Conservation (phyloP, 2,797 vertebrate species). For the Rhinogobio ventralis region DNA sequence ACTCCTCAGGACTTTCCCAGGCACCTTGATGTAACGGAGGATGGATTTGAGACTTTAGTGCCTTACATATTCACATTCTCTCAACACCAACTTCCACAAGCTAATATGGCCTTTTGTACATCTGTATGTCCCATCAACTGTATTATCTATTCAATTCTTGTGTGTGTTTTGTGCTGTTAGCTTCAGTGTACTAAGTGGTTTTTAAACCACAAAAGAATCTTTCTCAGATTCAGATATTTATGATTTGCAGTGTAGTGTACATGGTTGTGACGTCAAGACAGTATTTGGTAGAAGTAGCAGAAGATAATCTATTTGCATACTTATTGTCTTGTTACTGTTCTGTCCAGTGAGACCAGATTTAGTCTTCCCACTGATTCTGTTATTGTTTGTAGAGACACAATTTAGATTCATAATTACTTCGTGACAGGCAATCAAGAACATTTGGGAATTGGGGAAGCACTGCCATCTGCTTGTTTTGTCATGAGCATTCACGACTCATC, state of each 20-base stretch:
- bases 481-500: constrained; percentile 9
- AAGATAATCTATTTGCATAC: constrained; percentile 12
- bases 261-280: constrained; percentile 6
- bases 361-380: constrained; percentile 2
- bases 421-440: constrained; percentile 25
- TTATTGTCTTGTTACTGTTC: constrained; percentile 12
- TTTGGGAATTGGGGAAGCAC: constrained; percentile 14
- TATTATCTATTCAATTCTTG: background rate
- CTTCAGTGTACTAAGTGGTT: constrained; percentile 6
- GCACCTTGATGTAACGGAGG: constrained; percentile 57
- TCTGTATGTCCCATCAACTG: constrained; percentile 51
- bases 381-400: background rate
- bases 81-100: constrained; percentile 61
- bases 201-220: constrained; percentile 15
- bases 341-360: constrained; percentile 16
- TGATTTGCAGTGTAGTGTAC: constrained; percentile 33
- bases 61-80: constrained; percentile 78
- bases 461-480: background rate
- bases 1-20: constrained; percentile 48
- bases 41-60: constrained; percentile 74
- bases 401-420: background rate
- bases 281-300: constrained; percentile 38
- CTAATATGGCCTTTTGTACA: constrained; percentile 21
- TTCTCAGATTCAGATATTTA: constrained; percentile 13
- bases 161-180: background rate